Conservation (phyloP, 2,113 vertebrate species). For the Dasyornis broadbenti region DNA sequence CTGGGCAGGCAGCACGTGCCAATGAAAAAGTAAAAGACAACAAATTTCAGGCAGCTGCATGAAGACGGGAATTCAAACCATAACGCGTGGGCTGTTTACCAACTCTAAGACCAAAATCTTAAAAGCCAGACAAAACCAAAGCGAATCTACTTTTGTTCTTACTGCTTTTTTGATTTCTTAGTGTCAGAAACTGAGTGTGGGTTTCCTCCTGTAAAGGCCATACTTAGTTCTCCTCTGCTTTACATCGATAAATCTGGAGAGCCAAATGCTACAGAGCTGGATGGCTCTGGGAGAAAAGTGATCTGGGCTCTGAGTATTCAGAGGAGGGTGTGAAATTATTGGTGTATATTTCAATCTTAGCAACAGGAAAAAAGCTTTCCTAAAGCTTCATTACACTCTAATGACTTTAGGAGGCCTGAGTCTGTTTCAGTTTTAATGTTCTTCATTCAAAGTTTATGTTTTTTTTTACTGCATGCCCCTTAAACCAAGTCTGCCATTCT, state of each 20-base stretch:
- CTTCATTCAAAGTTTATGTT: background rate
- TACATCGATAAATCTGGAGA: background rate
- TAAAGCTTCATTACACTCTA: background rate
- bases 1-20: rapidly evolving
- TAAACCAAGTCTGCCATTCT: background rate
- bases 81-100: background rate
- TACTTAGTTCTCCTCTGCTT: background rate
- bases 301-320: background rate
- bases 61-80: background rate
- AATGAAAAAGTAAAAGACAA: background rate
- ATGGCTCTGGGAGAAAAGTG: background rate
- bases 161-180: background rate
- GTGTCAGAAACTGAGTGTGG: background rate
- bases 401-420: background rate
- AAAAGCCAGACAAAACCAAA: background rate
- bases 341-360: background rate
- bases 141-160: background rate
- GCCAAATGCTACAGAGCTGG: background rate
- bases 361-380: background rate
- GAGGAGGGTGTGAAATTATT: background rate
- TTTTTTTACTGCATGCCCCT: background rate
- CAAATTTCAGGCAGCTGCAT: background rate
- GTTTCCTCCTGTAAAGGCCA: background rate
- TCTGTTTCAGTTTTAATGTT: background rate
- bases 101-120: background rate